These are phyloP conservation scores for Drosophila ohnishii DNA, from an alignment of 1,140 invertebrate genomes.

Conservation along the genomic window DNA sequence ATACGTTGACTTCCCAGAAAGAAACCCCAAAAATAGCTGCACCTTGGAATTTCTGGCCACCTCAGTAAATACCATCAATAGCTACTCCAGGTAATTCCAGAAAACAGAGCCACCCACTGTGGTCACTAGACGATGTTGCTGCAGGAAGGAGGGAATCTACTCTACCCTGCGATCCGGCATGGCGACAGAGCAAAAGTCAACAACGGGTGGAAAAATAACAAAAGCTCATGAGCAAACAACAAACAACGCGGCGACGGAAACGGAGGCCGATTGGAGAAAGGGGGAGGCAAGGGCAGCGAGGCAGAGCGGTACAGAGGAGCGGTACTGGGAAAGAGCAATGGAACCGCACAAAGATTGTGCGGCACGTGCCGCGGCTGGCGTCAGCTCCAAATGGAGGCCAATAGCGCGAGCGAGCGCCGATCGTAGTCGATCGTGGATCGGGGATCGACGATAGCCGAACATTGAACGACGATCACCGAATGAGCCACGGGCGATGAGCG, in stretches of 20 bases:
- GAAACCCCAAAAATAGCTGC: not conserved
- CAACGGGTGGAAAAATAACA: constrained; percentile 56
- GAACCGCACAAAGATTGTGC: constrained; percentile 63
- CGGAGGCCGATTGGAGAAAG: constrained; percentile 4
- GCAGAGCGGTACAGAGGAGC: constrained; percentile 1
- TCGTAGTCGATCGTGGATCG: not conserved
- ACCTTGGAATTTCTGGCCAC: not conserved
- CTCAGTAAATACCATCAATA: not conserved
- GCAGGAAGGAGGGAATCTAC: not conserved
- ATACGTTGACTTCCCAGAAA: not conserved
- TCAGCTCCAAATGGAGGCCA: constrained; percentile 64
- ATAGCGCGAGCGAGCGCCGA: constrained; percentile 42
- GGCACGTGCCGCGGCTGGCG: constrained; percentile 69
- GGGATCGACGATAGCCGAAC: constrained; percentile 9
- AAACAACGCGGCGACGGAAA: constrained; percentile 50
- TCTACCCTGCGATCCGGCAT: constrained; percentile 14
- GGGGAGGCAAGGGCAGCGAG: not conserved
- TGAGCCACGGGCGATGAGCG: constrained; percentile 25
- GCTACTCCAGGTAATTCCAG: not conserved
- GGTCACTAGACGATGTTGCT: not conserved
- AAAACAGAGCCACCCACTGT: constrained; percentile 9
- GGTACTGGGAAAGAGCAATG: constrained; percentile 34
- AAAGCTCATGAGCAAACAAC: constrained; percentile 62
- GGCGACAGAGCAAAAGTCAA: constrained; percentile 64
- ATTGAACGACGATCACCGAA: constrained; percentile 18